These are phyloP conservation scores for Trichechus manatus DNA, from an alignment of 2,113 vertebrate genomes.

Conservation along the genomic window DNA sequence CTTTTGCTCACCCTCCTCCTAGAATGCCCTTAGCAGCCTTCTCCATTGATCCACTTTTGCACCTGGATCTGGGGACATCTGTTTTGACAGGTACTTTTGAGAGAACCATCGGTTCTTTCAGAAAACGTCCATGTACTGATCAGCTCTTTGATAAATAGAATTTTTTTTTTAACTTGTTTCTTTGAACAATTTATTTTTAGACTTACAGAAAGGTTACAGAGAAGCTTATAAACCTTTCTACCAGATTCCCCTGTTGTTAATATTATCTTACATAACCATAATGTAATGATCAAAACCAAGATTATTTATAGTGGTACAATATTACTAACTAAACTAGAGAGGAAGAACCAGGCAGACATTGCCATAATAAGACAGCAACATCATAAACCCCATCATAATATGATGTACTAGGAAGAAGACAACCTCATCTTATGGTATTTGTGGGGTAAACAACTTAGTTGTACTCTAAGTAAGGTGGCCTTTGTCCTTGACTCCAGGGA, in stretches of 20 bases:
- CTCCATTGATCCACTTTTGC: rapidly evolving
- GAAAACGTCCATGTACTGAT: not conserved
- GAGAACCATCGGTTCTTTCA: not conserved
- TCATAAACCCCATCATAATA: rapidly evolving
- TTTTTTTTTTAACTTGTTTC: too few relatives aligned
- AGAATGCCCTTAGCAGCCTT: too few relatives aligned
- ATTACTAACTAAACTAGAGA: rapidly evolving
- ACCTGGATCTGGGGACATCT: not conserved
- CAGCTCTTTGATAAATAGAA: not conserved
- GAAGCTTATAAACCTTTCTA: rapidly evolving
- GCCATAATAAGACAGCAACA: rapidly evolving
- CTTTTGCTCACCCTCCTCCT: rapidly evolving
- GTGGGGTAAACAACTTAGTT: not conserved
- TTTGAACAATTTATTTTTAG: not conserved
- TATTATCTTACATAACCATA: rapidly evolving
- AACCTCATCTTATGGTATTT: rapidly evolving
- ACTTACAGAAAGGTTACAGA: not conserved
- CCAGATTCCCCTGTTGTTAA: rapidly evolving
- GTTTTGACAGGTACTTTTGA: not conserved
- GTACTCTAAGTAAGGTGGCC: not conserved
- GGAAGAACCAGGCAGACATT: rapidly evolving
- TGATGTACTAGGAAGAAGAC: rapidly evolving
- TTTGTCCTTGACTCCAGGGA: not conserved
- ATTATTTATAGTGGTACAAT: rapidly evolving
- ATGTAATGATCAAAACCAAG: rapidly evolving